phyloP scores from a whole-genome alignment of 2,888 invertebrate genomes.

The Lithosia quadra region DNA sequence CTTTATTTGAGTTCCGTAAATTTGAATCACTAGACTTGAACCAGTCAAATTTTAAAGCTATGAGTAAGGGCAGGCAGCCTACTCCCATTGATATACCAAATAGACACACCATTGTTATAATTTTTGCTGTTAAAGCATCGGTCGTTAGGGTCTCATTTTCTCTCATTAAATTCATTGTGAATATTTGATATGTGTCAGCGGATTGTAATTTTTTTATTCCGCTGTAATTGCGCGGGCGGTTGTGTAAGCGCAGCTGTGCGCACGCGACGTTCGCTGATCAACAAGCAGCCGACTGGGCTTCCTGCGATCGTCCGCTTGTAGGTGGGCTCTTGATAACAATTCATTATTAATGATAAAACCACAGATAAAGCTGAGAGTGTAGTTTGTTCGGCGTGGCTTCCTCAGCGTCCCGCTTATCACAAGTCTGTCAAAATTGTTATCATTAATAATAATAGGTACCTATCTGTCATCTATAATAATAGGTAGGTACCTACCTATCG shows the following conservation, averaged over 20 bases:
- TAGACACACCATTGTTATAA: conserved; percentile 92
- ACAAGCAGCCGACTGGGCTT: conserved; percentile 69
- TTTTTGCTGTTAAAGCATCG: conserved; percentile 90
- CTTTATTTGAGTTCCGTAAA: conserved; percentile 80
- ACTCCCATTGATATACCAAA: conserved; percentile 91
- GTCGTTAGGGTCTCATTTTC: conserved; percentile 55
- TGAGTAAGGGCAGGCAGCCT: conserved; percentile 91
- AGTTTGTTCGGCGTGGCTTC: conserved; percentile 62
- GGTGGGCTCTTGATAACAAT: conserved; percentile 78
- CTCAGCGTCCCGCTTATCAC: conserved; percentile 27
- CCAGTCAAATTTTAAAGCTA: conserved; percentile 90
- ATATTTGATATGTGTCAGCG: conserved; percentile 28
- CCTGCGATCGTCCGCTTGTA: conserved; percentile 67
- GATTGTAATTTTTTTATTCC: conserved; percentile 53
- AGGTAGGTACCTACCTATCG: background rate
- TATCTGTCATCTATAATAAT: background rate
- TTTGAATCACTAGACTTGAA: conserved; percentile 76
- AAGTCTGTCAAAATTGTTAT: conserved; percentile 1
- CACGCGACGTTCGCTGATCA: conserved; percentile 57
- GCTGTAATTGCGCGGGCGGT: conserved; percentile 31
- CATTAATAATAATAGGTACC: background rate
- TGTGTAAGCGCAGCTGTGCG: conserved; percentile 44
- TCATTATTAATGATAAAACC: conserved; percentile 81
- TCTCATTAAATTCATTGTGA: conserved; percentile 53
- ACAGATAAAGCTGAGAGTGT: conserved; percentile 57